Evolutionary conservation across 2,888 invertebrate genomes (phyloP), one percentile per base, ranked within the genome.

Genomic region (Ecdyonurus torrentis): DNA sequence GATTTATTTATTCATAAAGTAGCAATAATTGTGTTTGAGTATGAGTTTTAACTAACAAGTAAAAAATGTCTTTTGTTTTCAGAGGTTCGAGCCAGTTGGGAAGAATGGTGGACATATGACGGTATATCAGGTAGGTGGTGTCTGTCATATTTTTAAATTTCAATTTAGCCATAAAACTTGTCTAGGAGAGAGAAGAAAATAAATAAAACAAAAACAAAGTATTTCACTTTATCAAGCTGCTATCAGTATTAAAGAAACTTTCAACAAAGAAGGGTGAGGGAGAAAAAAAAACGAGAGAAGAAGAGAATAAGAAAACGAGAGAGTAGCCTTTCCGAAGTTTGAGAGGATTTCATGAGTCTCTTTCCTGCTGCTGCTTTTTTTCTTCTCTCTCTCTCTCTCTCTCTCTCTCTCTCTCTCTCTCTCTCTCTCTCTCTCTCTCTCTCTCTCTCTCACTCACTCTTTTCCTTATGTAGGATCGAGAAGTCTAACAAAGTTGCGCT

Each of bases 51-150:
- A n/a, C n/a, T n/a, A n/a, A n/a, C n/a, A n/a, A n/a, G n/a, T n/a
- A n/a, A n/a, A n/a, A n/a, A n/a, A n/a, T n/a, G n/a, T n/a, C n/a
- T 72, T 72, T 72, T 72, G 71, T 71, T 83, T 82, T 23, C 82
- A 87, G 87, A 83, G 74, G 83, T 82, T 67, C 79, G 83, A 69
- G 86, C 86, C 70, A 88, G 86, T 75, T 89, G 89, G 89, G 88
- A 88, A 73, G 87, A 88, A 78, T 89, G 89, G 89, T 89, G 88
- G 88, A 89, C 88, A 1, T 89, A 89, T 78, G 88, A 88, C 72
- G 88, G 89, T 25, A 89, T 89, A 73, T 89, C 89, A 74, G 89
- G 89, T 88, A 74, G 78, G 72, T 55, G 7, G n/a, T n/a, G n/a
- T n/a, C n/a, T n/a, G n/a, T n/a, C n/a, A n/a, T n/a, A n/a, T n/a